Base-by-base conservation (phyloP, 2,888 invertebrate species). In the Leucophora obtusa region DNA sequence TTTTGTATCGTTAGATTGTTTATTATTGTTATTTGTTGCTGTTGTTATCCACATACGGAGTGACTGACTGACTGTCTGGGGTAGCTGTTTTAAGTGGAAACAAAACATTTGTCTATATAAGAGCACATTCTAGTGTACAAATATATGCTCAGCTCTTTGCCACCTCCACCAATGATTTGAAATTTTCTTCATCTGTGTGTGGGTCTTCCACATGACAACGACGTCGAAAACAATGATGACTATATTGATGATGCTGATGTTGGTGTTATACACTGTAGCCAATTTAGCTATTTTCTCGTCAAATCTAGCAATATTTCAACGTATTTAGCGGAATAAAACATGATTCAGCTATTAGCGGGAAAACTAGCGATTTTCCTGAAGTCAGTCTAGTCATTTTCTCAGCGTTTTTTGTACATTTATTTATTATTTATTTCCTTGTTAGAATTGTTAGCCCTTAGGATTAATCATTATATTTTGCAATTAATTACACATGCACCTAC, bases 31-130 rank as follows among this genome's bases (percentile, higher is more conserved):
- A 6, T 28, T 28, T 28, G 28, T 28, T 28, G 28, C 4, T 11
- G 4, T 72, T 18, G n/a, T 43, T 14, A 14, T 43, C 11, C 17
- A 35, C 35, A 59, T 58, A 53, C 24, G 56, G 51, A 33, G 47
- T 35, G 60, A 43, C 21, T 54, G 24, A 14, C 60, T 68, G 50
- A 24, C 71, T 68, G 75, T 76, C 80, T 80, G 80, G 75, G 80
- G 80, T 76, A 70, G 80, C 75, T 79, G 56, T 62, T 69, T 71
- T 47, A 68, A 76, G 62, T 68, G 70, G 71, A 80, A 72, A 76
- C 58, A 72, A 68, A 63, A 63, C 80, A 80, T 79, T 79, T 79
- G 79, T 79, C 75, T 56, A 68, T 59, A 24, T 51, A 63, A 17
- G 18, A 58, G 35, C 43, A 51, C 5, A 21, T 50, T 1, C 2